These are phyloP conservation scores for Tetranychus piercei DNA, from an alignment of 2,888 invertebrate species.

Conservation along the genomic window DNA sequence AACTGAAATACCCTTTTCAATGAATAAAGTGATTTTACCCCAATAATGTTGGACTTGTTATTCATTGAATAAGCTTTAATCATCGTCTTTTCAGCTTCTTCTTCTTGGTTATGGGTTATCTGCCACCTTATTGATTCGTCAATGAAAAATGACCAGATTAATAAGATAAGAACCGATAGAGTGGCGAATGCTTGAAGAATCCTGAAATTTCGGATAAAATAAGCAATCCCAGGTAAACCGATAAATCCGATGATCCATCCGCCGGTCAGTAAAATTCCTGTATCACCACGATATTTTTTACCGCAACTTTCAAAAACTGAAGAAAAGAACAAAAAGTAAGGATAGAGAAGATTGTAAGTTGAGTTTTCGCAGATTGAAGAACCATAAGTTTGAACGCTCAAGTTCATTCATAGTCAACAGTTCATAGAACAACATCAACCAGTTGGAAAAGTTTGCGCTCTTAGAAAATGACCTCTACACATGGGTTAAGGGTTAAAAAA, in stretches of 20 bases:
- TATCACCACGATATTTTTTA: slow-evolving; percentile 14
- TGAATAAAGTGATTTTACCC: too few species aligned
- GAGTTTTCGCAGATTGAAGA: too few species aligned
- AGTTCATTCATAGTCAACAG: too few species aligned
- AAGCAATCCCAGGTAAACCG: slow-evolving; percentile 30
- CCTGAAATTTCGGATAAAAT: slow-evolving; percentile 21
- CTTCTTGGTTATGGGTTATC: slow-evolving; percentile 4
- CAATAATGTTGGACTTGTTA: slow-evolving; percentile 2
- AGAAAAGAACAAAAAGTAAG: background rate
- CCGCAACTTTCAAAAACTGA: slow-evolving; percentile 17
- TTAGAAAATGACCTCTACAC: too few species aligned
- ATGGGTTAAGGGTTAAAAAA: too few species aligned
- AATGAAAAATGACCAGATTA: slow-evolving; percentile 30
- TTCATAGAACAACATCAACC: too few species aligned
- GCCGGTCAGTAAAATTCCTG: slow-evolving; percentile 6
- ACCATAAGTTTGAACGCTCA: too few species aligned
- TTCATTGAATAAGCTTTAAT: slow-evolving; percentile 15
- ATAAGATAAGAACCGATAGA: slow-evolving; percentile 29
- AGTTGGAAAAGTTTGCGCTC: too few species aligned
- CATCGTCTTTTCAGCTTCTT: slow-evolving; percentile 4
- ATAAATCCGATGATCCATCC: slow-evolving; percentile 16
- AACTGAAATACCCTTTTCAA: too few species aligned
- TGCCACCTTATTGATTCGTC: slow-evolving; percentile 22
- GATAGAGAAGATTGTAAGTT: background rate
- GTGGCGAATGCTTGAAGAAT: background rate